phyloP scores from a whole-genome alignment of 2,113 vertebrate species.

The Bungarus multicinctus region DNA sequence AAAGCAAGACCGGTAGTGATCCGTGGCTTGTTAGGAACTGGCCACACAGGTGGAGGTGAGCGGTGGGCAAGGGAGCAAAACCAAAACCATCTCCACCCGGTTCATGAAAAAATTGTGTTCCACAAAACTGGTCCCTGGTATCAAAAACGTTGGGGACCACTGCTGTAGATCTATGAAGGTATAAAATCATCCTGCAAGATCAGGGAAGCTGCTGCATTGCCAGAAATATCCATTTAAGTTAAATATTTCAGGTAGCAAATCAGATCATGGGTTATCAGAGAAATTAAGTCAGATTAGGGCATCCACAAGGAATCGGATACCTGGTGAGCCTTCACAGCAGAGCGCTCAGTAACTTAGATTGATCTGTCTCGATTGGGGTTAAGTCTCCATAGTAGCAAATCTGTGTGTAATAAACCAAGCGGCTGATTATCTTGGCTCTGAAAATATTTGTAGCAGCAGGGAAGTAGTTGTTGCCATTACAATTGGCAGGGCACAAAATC shows the following conservation, averaged over 20 bases:
- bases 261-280: background rate
- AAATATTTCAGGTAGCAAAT: background rate
- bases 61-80: no score
- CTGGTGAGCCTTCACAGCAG: background rate
- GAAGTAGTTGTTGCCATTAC: background rate
- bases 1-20: no score
- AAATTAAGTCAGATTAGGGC: background rate
- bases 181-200: background rate
- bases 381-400: background rate
- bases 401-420: background rate
- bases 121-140: background rate
- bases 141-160: background rate
- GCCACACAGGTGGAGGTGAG: background rate
- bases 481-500: background rate
- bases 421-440: background rate
- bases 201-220: background rate
- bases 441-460: background rate
- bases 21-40: background rate
- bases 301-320: background rate
- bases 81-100: no score
- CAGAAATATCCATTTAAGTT: background rate
- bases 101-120: no score
- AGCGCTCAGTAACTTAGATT: background rate
- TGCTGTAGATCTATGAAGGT: background rate
- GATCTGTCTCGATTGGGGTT: background rate